Base-by-base conservation (phyloP, 2,797 vertebrate species). In the Acipenser ruthenus region DNA sequence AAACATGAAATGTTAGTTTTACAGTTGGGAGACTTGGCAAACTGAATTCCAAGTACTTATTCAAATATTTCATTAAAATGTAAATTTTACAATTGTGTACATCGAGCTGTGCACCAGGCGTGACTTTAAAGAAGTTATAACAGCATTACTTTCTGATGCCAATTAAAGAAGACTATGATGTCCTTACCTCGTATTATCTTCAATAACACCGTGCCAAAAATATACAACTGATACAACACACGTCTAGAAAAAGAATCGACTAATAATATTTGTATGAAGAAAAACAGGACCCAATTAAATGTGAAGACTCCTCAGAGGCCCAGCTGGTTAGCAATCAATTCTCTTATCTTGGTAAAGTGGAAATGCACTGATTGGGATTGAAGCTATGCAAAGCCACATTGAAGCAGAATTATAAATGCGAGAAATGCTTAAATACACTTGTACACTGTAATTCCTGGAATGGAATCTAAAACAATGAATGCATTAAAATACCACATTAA, bases 61-160 rank as follows among this genome's bases (percentile, higher is more conserved):
- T 90, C 89, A 91, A 91, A 91, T 90, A 90, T 91, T 91, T 91
- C 89, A 91, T 91, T 91, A 91, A 91, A 91, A 91, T 91, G 89
- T 90, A 90, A 90, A 91, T 91, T 90, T 87, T 81, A 88, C 87
- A 84, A 86, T 78, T 75, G 82, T 67, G 75, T 82, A 82, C 73
- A 82, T 87, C 87, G 86, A 74, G 87, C 87, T 89, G 88, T 85
- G 88, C 89, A 89, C 86, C 80, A 87, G 87, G 85, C 89, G 90
- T 90, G 88, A 90, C 88, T 89, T 58, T 58, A 86, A 84, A 86
- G 87, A 88, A 87, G 85, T 90, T 90, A 85, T 82, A 85, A 85
- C 80, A 67, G 81, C 80, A 71, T 82, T 84, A 82, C 77, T 79
- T 76, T 82, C 83, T 83, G 82, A 83, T 81, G 83, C 78, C 87